Evolutionary conservation across 2,888 invertebrate genomes (phyloP), one percentile per base, ranked within the genome.

Genomic region (Cecidostiba fungosa): DNA sequence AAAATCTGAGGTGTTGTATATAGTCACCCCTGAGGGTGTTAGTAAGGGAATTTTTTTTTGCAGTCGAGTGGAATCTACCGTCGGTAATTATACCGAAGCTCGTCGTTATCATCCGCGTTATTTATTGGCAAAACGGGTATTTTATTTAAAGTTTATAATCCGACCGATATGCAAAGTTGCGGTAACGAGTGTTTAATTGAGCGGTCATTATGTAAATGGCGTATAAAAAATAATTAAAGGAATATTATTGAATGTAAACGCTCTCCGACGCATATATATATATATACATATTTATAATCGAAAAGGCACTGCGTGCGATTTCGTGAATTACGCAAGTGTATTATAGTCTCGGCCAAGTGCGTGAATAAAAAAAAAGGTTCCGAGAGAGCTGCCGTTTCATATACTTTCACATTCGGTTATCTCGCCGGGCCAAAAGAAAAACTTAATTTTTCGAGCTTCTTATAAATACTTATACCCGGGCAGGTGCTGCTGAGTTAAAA

Each of bases 391-490:
- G 43, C 72, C 54, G 26, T 80, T 80, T 59, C 19, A 16, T 54
- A n/a, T 59, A 81, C 80, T 81, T 81, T 81, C 80, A 81, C 80
- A 70, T 43, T 81, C 54, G 32, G 39, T 73, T 54, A 73, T 73
- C 80, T 59, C 29, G 50, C 23, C 54, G 54, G 8, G 54, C 19
- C 10, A 26, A 73, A 8, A 73, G 73, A 29, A 81, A 50, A 70
- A 50, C 69, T 72, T 81, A 73, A 81, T 81, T 72, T 72, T 73
- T 81, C 19, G 66, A 32, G 54, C 36, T 26, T 47, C 78, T 29
- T 26, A 39, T 62, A 10, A 3, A 1, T 43, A 19, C n/a, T n/a
- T 66, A 47, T 23, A n/a, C 8, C 23, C 32, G 12, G 12, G n/a
- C 10, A 26, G 26, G n/a, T 39, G 39, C 3, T 3, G 14, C 26